These are phyloP conservation scores for Calliphora vicina DNA, from an alignment of 1,140 invertebrate species.

Conservation along the genomic window DNA sequence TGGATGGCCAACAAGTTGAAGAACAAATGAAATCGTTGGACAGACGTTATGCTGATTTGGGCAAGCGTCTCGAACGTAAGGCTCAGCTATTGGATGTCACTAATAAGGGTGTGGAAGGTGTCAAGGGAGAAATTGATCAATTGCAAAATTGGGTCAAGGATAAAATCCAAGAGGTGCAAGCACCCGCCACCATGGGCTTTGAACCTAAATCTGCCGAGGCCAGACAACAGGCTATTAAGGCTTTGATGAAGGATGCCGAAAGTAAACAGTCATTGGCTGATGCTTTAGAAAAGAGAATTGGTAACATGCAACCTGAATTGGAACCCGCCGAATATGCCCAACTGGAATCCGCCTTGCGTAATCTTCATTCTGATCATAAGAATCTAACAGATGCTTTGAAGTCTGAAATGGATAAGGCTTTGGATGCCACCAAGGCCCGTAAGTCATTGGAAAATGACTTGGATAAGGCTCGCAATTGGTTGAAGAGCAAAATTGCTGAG, in stretches of 20 bases:
- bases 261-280: constrained; percentile 83
- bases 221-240: constrained; percentile 74
- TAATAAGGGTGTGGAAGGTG: constrained; percentile 80
- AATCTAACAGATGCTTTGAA: constrained; percentile 75
- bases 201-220: constrained; percentile 79
- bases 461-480: constrained; percentile 79
- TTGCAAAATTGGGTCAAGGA: constrained; percentile 82
- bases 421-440: constrained; percentile 72
- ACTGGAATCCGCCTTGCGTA: constrained; percentile 72
- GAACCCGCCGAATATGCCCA: constrained; percentile 79
- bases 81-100: constrained; percentile 81
- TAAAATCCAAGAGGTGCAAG: constrained; percentile 73
- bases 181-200: constrained; percentile 75
- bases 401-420: constrained; percentile 76
- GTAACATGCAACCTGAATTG: constrained; percentile 84
- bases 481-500: constrained; percentile 78
- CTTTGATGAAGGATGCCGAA: constrained; percentile 83
- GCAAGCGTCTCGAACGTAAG: constrained; percentile 84
- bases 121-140: constrained; percentile 76
- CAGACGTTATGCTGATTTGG: constrained; percentile 81
- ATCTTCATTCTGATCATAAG: constrained; percentile 75
- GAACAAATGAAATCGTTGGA: constrained; percentile 87
- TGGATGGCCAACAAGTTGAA: constrained; percentile 90
- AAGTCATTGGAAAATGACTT: constrained; percentile 80
- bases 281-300: constrained; percentile 81